Evolutionary conservation across 1,140 invertebrate genomes (phyloP).

Genomic region (Heliconius eleuchia): DNA sequence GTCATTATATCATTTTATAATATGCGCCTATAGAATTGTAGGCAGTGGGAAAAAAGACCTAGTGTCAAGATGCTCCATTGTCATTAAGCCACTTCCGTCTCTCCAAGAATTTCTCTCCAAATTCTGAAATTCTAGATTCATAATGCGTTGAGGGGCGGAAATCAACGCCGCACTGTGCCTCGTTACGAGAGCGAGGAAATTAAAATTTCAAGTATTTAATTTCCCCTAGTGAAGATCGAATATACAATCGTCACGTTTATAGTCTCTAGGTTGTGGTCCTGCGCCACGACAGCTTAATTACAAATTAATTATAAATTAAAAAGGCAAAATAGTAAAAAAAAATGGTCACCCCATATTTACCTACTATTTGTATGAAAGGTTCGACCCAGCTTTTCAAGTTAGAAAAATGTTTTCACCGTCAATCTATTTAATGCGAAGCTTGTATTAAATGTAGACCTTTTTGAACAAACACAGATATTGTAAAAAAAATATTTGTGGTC

Average conservation of each 20-base stretch:
- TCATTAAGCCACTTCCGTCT: no score
- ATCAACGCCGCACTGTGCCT: no score
- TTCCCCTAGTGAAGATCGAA: not conserved
- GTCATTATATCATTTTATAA: no score
- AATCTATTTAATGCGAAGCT: slow-evolving; percentile 12
- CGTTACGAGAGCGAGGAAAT: not conserved
- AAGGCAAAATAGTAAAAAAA: not conserved
- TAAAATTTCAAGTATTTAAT: not conserved
- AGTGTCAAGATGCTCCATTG: no score
- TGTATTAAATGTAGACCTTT: slow-evolving; percentile 6
- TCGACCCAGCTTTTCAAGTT: not conserved
- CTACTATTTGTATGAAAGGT: slow-evolving; percentile 8
- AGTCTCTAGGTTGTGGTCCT: no score
- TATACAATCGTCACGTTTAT: not conserved
- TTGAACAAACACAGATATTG: slow-evolving; percentile 8
- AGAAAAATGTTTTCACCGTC: slow-evolving; percentile 7
- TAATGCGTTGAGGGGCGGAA: no score
- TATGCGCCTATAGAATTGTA: no score
- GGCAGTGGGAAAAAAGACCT: no score
- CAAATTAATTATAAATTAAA: not conserved
- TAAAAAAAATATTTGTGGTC: not conserved
- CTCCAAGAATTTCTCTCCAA: no score
- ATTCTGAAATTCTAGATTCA: no score
- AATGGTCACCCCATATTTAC: not conserved
- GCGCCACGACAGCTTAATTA: no score